A percentile compares a stretch with the other conserved stretches of the same genome.
These are phyloP conservation scores for Drosophila nigricruria DNA, from an alignment of 2,888 invertebrate species.

Conservation along the genomic window DNA sequence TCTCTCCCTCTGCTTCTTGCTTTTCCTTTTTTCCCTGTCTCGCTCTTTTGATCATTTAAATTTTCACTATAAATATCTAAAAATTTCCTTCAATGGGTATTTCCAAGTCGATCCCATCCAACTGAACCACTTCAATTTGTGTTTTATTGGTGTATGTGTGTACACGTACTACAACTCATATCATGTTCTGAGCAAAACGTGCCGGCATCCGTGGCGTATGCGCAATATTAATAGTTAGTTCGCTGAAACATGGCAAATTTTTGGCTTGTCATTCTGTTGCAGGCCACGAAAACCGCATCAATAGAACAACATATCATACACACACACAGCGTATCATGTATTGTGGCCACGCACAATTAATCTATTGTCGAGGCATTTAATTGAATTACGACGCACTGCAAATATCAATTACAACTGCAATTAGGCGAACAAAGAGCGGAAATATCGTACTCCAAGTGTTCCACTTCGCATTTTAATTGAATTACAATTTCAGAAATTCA, in stretches of 20 bases:
- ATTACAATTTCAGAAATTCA: slow-evolving; percentile 73
- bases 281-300: slow-evolving; percentile 25
- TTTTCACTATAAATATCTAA: too few species aligned
- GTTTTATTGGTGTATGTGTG: slow-evolving; percentile 6
- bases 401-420: slow-evolving; percentile 78
- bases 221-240: slow-evolving; percentile 52
- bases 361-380: slow-evolving; percentile 72
- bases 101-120: background rate
- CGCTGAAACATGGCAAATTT: slow-evolving; percentile 25
- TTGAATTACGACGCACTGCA: slow-evolving; percentile 63
- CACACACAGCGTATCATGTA: slow-evolving; percentile 8
- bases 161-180: slow-evolving; percentile 64
- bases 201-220: slow-evolving; percentile 72
- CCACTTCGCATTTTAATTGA: slow-evolving; percentile 70
- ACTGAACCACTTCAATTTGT: background rate
- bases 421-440: slow-evolving; percentile 57
- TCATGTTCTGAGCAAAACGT: slow-evolving; percentile 59
- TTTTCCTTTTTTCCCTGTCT: background rate
- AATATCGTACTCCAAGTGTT: slow-evolving; percentile 56
- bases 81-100: background rate
- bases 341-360: slow-evolving; percentile 66
- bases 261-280: slow-evolving; percentile 74
- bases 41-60: too few species aligned
- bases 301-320: slow-evolving; percentile 6
- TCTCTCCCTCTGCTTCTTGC: background rate